Conservation (phyloP, 53 echinoderm and acorn worm genomes). For the Stichopus horrens region DNA sequence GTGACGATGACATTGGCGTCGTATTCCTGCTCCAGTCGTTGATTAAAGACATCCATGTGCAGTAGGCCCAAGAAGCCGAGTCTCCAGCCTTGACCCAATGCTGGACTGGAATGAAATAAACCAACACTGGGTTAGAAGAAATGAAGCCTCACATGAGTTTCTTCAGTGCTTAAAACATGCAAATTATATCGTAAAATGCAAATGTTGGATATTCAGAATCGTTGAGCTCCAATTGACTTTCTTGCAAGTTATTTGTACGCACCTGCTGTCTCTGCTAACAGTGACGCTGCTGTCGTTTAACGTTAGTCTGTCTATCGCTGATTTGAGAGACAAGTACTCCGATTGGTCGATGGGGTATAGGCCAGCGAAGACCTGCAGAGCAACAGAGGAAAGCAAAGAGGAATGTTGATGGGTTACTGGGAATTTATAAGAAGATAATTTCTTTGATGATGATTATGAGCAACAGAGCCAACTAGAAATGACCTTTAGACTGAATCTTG, state of each 20-base stretch:
- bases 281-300: conserved; percentile 91
- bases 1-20: conserved; percentile 91
- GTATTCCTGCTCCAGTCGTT: conserved; percentile 92
- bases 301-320: conserved; percentile 89
- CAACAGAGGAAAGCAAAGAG: not conserved
- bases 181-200: not conserved
- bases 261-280: conserved; percentile 91
- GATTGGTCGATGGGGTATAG: conserved; percentile 94
- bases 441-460: too few relatives aligned
- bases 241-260: not conserved
- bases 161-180: too few relatives aligned
- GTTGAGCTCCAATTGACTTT: not conserved
- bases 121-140: too few relatives aligned
- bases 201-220: not conserved
- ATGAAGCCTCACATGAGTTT: too few relatives aligned
- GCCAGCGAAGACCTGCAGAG: conserved; percentile 89
- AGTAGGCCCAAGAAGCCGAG: conserved; percentile 89
- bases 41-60: conserved; percentile 97
- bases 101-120: conserved; percentile 60
- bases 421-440: too few relatives aligned
- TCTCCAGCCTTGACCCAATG: conserved; percentile 91
- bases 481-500: too few relatives aligned
- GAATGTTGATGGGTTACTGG: too few relatives aligned
- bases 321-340: conserved; percentile 72
- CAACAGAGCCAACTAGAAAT: too few relatives aligned